A percentile compares a stretch with the other conserved stretches of the same genome.
Conservation (phyloP, 2,113 vertebrate genomes). For the Thomomys bottae region DNA sequence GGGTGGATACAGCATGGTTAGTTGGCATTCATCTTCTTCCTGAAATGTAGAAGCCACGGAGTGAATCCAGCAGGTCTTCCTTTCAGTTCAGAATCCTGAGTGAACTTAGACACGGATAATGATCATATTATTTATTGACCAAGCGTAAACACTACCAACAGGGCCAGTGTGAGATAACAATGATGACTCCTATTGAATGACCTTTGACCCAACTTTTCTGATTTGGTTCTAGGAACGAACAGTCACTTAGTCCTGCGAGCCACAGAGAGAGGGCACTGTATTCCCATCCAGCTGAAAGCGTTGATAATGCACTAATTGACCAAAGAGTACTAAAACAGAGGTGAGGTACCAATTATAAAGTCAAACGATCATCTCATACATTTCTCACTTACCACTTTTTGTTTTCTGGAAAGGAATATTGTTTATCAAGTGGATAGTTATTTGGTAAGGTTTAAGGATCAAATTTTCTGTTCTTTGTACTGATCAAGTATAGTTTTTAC, state of each 20-base stretch:
- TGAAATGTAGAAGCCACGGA: not conserved
- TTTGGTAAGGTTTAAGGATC: not conserved
- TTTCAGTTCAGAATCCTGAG: not conserved
- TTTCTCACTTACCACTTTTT: constrained; percentile 31
- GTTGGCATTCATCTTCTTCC: not conserved
- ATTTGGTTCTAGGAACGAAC: constrained; percentile 46
- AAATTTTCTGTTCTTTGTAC: not conserved
- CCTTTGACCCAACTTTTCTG: not conserved
- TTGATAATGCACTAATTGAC: constrained; percentile 74
- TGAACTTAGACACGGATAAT: not conserved
- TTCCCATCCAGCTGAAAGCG: constrained; percentile 30
- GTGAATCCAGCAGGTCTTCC: not conserved
- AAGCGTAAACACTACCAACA: not conserved
- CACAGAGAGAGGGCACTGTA: not conserved
- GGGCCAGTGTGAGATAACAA: fast-evolving
- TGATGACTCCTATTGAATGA: not conserved
- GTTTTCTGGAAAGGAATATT: not conserved
- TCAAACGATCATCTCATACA: not conserved
- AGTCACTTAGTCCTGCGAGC: not conserved
- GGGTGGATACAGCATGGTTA: not conserved
- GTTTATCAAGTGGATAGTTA: not conserved
- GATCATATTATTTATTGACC: not conserved
- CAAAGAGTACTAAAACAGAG: constrained; percentile 85
- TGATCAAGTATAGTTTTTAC: constrained; percentile 8
- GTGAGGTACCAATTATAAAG: constrained; percentile 62